Percentiles rank a stretch among this genome's conserved stretches.
Evolutionary conservation across 2,113 vertebrate species (phyloP).

Genomic region (Etheostoma spectabile): DNA sequence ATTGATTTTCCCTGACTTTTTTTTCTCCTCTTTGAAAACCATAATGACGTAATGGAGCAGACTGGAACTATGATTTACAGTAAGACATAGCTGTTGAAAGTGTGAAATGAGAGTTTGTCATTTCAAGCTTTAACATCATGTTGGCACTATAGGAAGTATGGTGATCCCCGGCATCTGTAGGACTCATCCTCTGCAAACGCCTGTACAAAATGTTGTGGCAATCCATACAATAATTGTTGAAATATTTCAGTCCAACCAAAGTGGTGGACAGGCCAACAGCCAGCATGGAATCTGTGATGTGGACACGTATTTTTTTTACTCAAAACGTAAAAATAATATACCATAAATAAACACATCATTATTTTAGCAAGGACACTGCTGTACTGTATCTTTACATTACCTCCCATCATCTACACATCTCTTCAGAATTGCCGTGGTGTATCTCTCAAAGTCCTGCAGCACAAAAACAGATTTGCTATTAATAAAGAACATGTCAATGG

Average conservation of each 20-base stretch:
- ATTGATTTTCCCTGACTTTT: conserved; percentile 20
- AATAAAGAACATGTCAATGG: background rate
- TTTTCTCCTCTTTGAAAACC: background rate
- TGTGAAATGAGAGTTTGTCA: background rate
- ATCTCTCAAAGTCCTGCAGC: background rate
- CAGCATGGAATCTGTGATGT: background rate
- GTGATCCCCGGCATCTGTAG: background rate
- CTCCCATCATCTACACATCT: background rate
- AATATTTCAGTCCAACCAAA: background rate
- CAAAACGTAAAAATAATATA: too few relatives aligned
- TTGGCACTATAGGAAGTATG: background rate
- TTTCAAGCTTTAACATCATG: background rate
- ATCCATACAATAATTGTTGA: background rate
- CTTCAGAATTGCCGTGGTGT: background rate
- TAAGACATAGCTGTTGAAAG: background rate
- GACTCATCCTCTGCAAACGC: background rate
- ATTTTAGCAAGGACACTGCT: background rate
- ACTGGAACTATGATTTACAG: background rate
- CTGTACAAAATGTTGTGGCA: background rate
- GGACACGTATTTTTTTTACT: background rate
- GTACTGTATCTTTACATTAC: background rate
- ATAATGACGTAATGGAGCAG: conserved; percentile 12
- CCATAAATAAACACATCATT: background rate
- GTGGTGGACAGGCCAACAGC: background rate
- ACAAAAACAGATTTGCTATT: background rate